A percentile compares a stretch with the other conserved stretches of the same genome.
These are phyloP conservation scores for Sicus ferrugineus DNA, from an alignment of 2,888 invertebrate genomes.

Conservation along the genomic window DNA sequence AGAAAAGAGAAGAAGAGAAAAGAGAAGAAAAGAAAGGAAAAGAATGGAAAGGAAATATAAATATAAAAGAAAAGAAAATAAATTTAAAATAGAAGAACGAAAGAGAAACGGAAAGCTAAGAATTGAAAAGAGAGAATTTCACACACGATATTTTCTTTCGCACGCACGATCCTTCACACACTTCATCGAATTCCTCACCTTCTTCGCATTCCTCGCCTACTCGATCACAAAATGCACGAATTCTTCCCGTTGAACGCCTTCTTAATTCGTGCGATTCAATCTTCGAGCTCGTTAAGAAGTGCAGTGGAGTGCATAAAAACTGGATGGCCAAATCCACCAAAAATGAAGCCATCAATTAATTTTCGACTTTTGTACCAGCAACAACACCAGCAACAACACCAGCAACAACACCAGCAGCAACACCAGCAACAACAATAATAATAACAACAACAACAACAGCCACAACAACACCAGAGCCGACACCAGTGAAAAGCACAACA, in stretches of 20 bases:
- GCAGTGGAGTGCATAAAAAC: background rate
- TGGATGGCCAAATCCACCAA: background rate
- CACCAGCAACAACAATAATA: background rate
- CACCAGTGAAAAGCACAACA: background rate
- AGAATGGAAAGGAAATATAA: too few relatives aligned
- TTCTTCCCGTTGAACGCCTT: slow-evolving; percentile 7
- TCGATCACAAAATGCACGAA: too few relatives aligned
- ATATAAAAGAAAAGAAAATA: too few relatives aligned
- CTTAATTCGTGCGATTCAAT: background rate
- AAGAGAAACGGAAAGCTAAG: too few relatives aligned
- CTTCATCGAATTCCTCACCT: too few relatives aligned
- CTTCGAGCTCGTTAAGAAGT: background rate
- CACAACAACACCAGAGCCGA: background rate
- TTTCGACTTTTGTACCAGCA: slow-evolving; percentile 11
- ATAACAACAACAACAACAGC: slow-evolving; percentile 1
- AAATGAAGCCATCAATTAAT: slow-evolving; percentile 33
- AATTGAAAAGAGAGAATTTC: too few relatives aligned
- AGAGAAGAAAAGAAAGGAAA: too few relatives aligned
- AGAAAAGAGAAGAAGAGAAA: too few relatives aligned
- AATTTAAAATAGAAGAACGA: too few relatives aligned
- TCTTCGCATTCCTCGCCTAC: too few relatives aligned
- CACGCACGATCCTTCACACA: too few relatives aligned
- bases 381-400: slow-evolving; percentile 1
- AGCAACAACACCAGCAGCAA: background rate
- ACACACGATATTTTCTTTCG: too few relatives aligned